Conservation (phyloP, 2,888 invertebrate genomes). For the Uloborus plumipes region DNA sequence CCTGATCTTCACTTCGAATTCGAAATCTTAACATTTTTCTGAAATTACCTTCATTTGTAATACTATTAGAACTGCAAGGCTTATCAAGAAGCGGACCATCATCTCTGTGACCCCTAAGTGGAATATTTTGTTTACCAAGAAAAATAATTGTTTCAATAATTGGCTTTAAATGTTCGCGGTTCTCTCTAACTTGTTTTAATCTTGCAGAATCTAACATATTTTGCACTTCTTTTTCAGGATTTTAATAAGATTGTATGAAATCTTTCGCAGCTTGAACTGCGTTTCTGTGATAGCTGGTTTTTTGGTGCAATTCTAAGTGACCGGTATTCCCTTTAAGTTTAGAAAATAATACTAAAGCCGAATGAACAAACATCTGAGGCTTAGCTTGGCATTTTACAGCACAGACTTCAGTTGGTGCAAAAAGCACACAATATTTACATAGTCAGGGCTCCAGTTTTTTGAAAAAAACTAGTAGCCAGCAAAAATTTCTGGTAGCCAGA, state of each 20-base stretch:
- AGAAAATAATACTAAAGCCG: neutral
- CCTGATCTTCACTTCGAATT: neutral
- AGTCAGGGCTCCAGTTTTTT: no score
- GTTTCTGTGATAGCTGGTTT: neutral
- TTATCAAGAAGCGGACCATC: neutral
- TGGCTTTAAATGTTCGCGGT: neutral
- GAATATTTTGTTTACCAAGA: neutral
- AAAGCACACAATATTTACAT: neutral
- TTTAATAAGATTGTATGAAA: neutral
- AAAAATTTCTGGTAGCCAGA: no score
- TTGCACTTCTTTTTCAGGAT: neutral
- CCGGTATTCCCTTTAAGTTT: neutral
- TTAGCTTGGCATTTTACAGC: neutral
- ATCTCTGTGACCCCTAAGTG: constrained; percentile 3
- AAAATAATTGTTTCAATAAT: constrained; percentile 6
- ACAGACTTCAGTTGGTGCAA: neutral
- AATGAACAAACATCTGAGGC: neutral
- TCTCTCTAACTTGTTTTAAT: neutral
- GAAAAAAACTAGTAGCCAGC: no score
- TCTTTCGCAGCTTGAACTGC: neutral
- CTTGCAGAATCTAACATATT: neutral
- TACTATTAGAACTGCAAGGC: neutral
- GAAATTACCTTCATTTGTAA: neutral
- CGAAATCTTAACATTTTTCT: neutral
- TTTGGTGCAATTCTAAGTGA: neutral